Base-by-base conservation (phyloP, 2,888 invertebrate genomes). In the Oeneis ivallda region DNA sequence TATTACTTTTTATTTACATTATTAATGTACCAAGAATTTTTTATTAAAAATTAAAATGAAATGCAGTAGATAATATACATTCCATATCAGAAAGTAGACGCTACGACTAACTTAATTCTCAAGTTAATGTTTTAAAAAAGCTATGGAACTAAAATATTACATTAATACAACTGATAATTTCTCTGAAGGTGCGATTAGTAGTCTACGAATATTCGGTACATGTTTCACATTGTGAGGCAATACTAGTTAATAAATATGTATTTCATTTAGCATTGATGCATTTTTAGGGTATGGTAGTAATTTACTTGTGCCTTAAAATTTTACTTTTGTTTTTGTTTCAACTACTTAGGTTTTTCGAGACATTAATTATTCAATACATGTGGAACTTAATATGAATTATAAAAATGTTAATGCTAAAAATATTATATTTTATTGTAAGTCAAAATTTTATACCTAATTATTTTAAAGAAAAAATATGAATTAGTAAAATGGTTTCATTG, bases 241-340 rank as follows among this genome's bases (percentile, higher is more conserved):
- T 19, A 8, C 13, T 34, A 32, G 32, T n/a, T 15, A 34, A 34
- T n/a, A 52, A 52, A 52, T 15, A 32, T 52, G 8, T 1, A 15
- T 34, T 15, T 53, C 10, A 34, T 11, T 26, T 50, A 4, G 26
- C 26, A n/a, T 19, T 32, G 34, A 53, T 37, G 53, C 53, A 15
- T 37, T 53, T 50, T 53, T 26, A 26, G 13, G 11, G 17, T 50
- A 13, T 62, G 50, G 7, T 60, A 61, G 53, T 56, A 64, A 39
- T 62, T 65, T 61, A 62, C 50, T 62, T 54, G 70, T 71, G 69
- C 69, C 70, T 71, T 71, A 69, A 59, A 59, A 61, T 61, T 69
- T 56, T 54, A 11, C 17, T 58, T 64, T 66, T 53, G 41, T 17
- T 63, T 70, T 66, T 9, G 39, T 70, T 64, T n/a, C n/a, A n/a